These are phyloP conservation scores for Zaprionus obscuricornis DNA, from an alignment of 2,888 invertebrate species.

Conservation along the genomic window DNA sequence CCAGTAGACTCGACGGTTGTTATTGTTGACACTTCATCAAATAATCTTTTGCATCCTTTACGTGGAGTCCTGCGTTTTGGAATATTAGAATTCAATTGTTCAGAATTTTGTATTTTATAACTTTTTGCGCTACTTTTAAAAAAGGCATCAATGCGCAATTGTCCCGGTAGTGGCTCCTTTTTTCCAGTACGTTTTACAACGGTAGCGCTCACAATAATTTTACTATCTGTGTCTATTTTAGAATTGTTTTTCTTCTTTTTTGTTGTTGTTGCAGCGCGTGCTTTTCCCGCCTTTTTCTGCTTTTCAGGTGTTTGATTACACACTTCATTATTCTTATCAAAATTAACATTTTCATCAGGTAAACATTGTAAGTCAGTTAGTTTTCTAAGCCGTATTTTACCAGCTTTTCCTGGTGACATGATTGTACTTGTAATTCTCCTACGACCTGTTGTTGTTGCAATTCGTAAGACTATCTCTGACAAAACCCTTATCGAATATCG, in stretches of 20 bases:
- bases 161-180: conserved; percentile 62
- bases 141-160: conserved; percentile 68
- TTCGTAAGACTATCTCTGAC: too few relatives aligned
- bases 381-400: conserved; percentile 53
- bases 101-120: conserved; percentile 44
- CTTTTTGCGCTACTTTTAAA: conserved; percentile 70
- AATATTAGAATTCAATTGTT: background rate
- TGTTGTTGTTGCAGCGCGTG: conserved; percentile 47
- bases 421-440: conserved; percentile 3
- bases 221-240: background rate
- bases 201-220: conserved; percentile 12
- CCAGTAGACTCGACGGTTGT: background rate
- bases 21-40: conserved; percentile 33
- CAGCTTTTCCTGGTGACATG: conserved; percentile 36
- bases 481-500: conserved; percentile 10
- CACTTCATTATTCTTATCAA: background rate
- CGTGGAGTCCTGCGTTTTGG: conserved; percentile 5
- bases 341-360: background rate
- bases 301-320: conserved; percentile 44
- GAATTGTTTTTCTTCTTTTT: conserved; percentile 36
- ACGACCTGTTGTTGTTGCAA: background rate
- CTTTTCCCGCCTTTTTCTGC: conserved; percentile 33
- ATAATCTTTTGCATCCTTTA: conserved; percentile 70
- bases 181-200: conserved; percentile 41
- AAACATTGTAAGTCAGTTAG: conserved; percentile 39